phyloP scores from a whole-genome alignment of 2,888 invertebrate genomes.

The Xanthostigma xanthostigma region DNA sequence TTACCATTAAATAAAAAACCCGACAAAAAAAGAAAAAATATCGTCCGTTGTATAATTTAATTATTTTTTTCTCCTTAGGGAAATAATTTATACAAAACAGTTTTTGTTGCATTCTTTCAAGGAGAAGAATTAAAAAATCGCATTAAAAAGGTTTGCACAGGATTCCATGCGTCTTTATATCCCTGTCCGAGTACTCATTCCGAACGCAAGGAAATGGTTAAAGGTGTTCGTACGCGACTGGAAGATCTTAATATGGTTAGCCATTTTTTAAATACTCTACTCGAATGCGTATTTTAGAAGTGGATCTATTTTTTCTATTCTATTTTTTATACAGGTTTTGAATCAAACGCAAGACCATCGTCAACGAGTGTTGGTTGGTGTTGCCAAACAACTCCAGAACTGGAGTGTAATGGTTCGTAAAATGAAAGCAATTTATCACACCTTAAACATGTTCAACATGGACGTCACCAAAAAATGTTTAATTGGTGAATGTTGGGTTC shows the following conservation, averaged over 20 bases:
- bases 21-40: slow-evolving; percentile 1
- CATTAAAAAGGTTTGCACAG: slow-evolving; percentile 86
- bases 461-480: slow-evolving; percentile 82
- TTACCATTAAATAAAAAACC: neutral
- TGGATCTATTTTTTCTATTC: neutral
- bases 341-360: slow-evolving; percentile 82
- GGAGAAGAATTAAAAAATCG: slow-evolving; percentile 82
- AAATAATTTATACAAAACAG: slow-evolving; percentile 74
- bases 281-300: neutral
- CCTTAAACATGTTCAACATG: slow-evolving; percentile 81
- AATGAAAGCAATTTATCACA: slow-evolving; percentile 90
- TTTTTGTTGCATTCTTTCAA: slow-evolving; percentile 82
- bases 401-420: slow-evolving; percentile 79
- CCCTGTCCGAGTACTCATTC: slow-evolving; percentile 77
- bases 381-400: slow-evolving; percentile 73
- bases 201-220: slow-evolving; percentile 79
- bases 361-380: slow-evolving; percentile 67
- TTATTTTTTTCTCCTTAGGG: slow-evolving; percentile 39
- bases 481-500: slow-evolving; percentile 84
- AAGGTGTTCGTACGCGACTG: slow-evolving; percentile 75
- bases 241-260: slow-evolving; percentile 71
- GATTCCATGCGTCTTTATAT: slow-evolving; percentile 84
- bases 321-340: slow-evolving; percentile 41
- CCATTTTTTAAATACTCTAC: slow-evolving; percentile 6
- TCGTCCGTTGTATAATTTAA: too few species aligned